A percentile compares a stretch with the other conserved stretches of the same genome.
Evolutionary conservation across 2,888 invertebrate species (phyloP).

Genomic region (Phragmatobia fuliginosa): DNA sequence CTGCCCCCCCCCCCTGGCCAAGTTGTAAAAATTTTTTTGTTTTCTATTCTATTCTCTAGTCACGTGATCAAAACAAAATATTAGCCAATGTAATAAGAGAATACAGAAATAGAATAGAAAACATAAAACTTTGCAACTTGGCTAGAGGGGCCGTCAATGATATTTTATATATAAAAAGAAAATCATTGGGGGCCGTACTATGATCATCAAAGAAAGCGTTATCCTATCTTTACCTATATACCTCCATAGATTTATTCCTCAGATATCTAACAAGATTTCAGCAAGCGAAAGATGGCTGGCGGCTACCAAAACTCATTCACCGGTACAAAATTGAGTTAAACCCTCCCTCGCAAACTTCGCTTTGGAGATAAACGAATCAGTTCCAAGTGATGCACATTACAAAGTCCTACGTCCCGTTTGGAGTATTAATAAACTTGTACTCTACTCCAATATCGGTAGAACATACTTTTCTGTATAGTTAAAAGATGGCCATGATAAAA

Average conservation of each 20-base stretch:
- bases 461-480: constrained; percentile 17
- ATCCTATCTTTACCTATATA: background rate
- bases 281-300: constrained; percentile 74
- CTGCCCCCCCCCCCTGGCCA: too few species aligned
- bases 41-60: too few species aligned
- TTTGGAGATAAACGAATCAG: constrained; percentile 77
- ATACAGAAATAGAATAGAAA: too few species aligned
- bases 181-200: too few species aligned
- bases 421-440: constrained; percentile 18
- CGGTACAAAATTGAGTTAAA: constrained; percentile 82
- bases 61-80: too few species aligned
- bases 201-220: constrained; percentile 1
- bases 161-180: too few species aligned
- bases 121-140: too few species aligned
- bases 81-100: too few species aligned
- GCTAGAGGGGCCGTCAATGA: too few species aligned
- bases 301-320: constrained; percentile 87
- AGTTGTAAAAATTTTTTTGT: too few species aligned
- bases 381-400: constrained; percentile 8
- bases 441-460: fast-evolving
- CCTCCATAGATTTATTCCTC: constrained; percentile 6
- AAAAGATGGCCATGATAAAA: constrained; percentile 23
- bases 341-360: constrained; percentile 71
- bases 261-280: constrained; percentile 28
- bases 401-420: constrained; percentile 18